Evolutionary conservation across 2,797 vertebrate genomes (phyloP).

Genomic region (Sternarchorhynchus goeldii): DNA sequence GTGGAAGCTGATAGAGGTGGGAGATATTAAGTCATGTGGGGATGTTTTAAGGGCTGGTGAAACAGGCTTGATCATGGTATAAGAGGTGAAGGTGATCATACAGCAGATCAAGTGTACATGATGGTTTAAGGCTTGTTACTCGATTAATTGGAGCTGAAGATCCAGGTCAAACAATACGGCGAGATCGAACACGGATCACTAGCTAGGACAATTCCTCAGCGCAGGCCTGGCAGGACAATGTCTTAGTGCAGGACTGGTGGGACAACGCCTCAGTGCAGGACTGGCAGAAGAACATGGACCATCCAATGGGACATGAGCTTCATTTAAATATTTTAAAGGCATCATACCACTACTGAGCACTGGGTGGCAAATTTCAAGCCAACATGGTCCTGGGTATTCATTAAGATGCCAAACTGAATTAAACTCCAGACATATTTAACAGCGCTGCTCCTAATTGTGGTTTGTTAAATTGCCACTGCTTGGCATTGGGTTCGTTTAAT

Average conservation of each 20-base stretch:
- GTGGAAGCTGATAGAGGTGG: slow-evolving; percentile 32
- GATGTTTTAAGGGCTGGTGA: background rate
- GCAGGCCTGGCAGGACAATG: slow-evolving; percentile 6
- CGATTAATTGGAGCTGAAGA: slow-evolving; percentile 45
- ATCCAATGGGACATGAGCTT: slow-evolving; percentile 32
- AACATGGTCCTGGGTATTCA: slow-evolving; percentile 26
- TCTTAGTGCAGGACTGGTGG: background rate
- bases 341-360: background rate
- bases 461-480: slow-evolving; percentile 24
- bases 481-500: background rate
- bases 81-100: slow-evolving; percentile 23
- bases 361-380: background rate
- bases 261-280: background rate
- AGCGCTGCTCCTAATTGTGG: slow-evolving; percentile 29
- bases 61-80: background rate
- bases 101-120: slow-evolving; percentile 23
- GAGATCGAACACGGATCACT: slow-evolving; percentile 54
- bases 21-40: slow-evolving; percentile 10
- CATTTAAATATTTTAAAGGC: background rate
- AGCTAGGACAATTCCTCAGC: background rate
- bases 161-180: slow-evolving; percentile 51
- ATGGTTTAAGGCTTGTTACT: slow-evolving; percentile 32
- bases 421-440: slow-evolving; percentile 39
- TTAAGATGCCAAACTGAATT: slow-evolving; percentile 46
- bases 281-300: slow-evolving; percentile 6